A percentile compares a stretch with the other conserved stretches of the same genome.
phyloP scores from a whole-genome alignment of 1,140 invertebrate species.

The Drosophila pseudoananassae region DNA sequence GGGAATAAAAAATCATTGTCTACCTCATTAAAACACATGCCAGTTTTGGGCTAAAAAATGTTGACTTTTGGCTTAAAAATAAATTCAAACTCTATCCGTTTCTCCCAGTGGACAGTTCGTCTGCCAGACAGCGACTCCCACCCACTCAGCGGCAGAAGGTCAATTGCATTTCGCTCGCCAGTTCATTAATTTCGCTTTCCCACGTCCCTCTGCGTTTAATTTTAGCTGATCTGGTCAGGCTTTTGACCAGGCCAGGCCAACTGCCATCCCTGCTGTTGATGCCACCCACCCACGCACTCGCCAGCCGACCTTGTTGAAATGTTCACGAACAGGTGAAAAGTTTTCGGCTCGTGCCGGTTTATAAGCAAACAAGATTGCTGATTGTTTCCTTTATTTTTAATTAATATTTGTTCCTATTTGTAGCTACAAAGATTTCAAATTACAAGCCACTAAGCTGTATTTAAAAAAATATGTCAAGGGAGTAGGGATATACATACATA shows the following conservation, averaged over 20 bases:
- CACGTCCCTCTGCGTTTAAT: conserved; percentile 23
- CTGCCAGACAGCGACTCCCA: conserved; percentile 43
- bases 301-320: conserved; percentile 27
- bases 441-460: no score
- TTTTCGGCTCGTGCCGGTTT: conserved; percentile 47
- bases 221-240: conserved; percentile 35
- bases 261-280: conserved; percentile 29
- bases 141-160: conserved; percentile 68
- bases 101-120: conserved; percentile 54
- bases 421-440: no score
- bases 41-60: background rate
- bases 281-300: conserved; percentile 17
- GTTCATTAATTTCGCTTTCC: conserved; percentile 71
- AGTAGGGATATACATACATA: no score
- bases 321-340: conserved; percentile 22
- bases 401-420: no score
- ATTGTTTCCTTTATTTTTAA: no score
- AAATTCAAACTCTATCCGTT: background rate
- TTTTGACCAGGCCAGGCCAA: conserved; percentile 40
- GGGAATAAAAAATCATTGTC: background rate
- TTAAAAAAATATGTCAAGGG: no score
- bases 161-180: conserved; percentile 76
- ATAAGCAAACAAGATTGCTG: background rate
- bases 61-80: no score
- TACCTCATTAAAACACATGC: conserved; percentile 2